Base-by-base conservation (phyloP, 1,140 invertebrate species). In the Drosophila lacertosa region DNA sequence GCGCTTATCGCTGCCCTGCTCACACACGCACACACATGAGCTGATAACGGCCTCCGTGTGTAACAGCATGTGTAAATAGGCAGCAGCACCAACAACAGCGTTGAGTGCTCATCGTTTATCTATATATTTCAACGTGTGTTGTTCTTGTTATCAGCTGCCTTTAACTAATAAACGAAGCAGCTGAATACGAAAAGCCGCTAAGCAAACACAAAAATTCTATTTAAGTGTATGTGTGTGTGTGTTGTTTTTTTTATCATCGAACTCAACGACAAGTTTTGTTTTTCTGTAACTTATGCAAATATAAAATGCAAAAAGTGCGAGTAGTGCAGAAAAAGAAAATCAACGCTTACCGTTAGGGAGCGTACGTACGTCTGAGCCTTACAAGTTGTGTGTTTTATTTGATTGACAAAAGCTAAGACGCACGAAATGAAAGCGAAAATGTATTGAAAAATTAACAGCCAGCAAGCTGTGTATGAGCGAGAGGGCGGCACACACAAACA, bases 351-450 rank as follows among this genome's bases (percentile, higher is more conserved):
- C 20, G 7, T 15, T 47, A 0, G 44, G 24, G 35, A 54, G n/a
- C 20, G 18, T 3, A 33, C 9, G 13, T 6, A 33, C 9, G 13
- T 6, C 18, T 53, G 39, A 44, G n/a, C 39, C 53, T 65, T 16
- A 29, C 18, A 42, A 15, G 24, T 15, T 2, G 37, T 24, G 37
- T 18, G 42, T 72, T 59, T 67, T 40, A 67, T 67, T 59, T 39
- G 54, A 72, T 67, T 60, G 48, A 59, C 60, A 65, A 70, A 65
- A 51, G 67, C 51, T 58, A 37, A 44, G 26, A 44, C 29, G 16
- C 22, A 45, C 40, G 40, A 76, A 72, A 80, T 58, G 78, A 74
- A 82, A 77, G 62, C 54, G 63, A 81, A 77, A 82, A 77, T 55
- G 13, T 64, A 65, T 64, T 64, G 50, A 65, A 72, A 68, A 83